Conservation (phyloP, 1,140 invertebrate genomes). For the Cydia splendana region DNA sequence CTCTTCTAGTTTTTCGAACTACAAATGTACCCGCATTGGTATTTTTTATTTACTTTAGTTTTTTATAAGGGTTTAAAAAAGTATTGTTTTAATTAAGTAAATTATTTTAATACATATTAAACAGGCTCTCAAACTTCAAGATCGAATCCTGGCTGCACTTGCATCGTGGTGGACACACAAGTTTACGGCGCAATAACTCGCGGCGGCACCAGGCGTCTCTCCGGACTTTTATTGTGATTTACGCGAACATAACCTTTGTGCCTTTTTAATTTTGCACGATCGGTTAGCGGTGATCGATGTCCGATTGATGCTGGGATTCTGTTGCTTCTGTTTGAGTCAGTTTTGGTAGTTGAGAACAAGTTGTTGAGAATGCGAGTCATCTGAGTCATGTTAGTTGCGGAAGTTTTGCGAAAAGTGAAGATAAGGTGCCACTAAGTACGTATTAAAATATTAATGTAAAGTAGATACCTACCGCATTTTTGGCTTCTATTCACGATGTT, state of each 20-base stretch:
- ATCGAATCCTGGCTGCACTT: conserved; percentile 1
- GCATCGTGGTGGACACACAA: conserved; percentile 12
- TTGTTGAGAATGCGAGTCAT: too few species aligned
- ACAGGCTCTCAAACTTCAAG: neutral
- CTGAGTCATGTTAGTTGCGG: too few species aligned
- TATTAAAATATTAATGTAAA: too few species aligned
- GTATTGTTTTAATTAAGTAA: too few species aligned
- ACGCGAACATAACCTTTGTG: conserved; percentile 58
- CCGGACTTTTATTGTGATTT: conserved; percentile 77
- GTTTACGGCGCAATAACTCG: conserved; percentile 24
- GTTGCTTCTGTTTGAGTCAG: neutral
- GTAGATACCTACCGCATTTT: too few species aligned
- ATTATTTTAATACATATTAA: neutral
- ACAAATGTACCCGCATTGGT: too few species aligned
- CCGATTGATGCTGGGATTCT: conserved; percentile 47
- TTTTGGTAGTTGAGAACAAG: neutral
- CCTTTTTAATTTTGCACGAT: conserved; percentile 52
- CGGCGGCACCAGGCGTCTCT: conserved; percentile 54
- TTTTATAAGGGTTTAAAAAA: too few species aligned
- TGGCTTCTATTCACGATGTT: too few species aligned
- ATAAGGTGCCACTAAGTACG: too few species aligned
- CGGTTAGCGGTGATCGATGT: conserved; percentile 35
- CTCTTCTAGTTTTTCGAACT: too few species aligned
- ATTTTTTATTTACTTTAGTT: too few species aligned
- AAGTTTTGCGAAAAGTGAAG: too few species aligned